Evolutionary conservation across 1,140 invertebrate species (phyloP), one percentile per base, ranked within the genome.

Genomic region (Paracyclopina nana): DNA sequence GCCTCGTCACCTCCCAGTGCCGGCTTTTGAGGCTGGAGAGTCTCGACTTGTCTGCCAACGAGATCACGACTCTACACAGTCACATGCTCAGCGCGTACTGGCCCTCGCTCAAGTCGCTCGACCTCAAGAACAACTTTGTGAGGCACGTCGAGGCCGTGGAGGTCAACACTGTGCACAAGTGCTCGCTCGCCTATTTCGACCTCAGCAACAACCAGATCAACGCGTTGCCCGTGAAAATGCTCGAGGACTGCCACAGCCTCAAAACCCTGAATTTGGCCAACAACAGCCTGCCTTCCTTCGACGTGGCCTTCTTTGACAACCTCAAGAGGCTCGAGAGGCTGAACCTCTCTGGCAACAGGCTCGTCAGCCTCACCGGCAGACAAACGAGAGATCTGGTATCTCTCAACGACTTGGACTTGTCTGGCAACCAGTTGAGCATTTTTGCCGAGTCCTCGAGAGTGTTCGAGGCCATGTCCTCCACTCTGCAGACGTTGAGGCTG

Each of bases 221-320:
- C 1, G 70, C 76, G 54, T 77, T 90, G 49, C 80, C 83, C 59
- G 74, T 78, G 12, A 73, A 75, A 42, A 84, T 81, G 53, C 90
- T 91, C 66, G 80, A 82, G 65, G 82, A 86, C 60, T 67, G 88
- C 18, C 82, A 79, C 59, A 80, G 82, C 59, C 66, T 92, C 53
- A 83, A 90, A 69, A 81, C 83, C 43, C 70, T 92, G 22, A 79
- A 87, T 62, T 63, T 91, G 43, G 72, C 82, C 54, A 82, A 87
- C 59, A 91, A 91, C 62, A 77, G 79, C 24, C 42, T 65, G 28
- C 55, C 54, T 1, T 57, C 54, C 25, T 27, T 65, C n/a, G 59
- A 60, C 12, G 50, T 54, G 25, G 41, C n/a, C 16, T 14, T 44
- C 3, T 22, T 52, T 11, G 26, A 27, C 16, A 27, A 27, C 12